These are phyloP conservation scores for Erannis defoliaria DNA, from an alignment of 2,888 invertebrate genomes.

Conservation along the genomic window DNA sequence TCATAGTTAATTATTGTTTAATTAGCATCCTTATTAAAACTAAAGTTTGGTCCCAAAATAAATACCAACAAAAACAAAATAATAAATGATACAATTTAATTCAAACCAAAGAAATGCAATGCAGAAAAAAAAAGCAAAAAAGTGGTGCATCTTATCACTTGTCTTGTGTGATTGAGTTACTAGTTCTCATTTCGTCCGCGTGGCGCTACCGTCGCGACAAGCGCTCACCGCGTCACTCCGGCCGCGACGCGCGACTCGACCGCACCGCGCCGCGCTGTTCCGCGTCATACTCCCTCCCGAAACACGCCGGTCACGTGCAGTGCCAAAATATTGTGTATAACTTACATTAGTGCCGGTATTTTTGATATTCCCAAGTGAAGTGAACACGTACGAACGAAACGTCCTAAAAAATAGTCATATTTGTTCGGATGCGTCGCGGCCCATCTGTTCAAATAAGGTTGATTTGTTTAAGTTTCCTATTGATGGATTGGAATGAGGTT, in stretches of 20 bases:
- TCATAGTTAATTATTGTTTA: too few species aligned
- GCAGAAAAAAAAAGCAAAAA: constrained; percentile 54
- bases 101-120: constrained; percentile 46
- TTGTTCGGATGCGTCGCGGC: constrained; percentile 59
- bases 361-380: constrained; percentile 60
- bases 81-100: not conserved
- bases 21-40: too few species aligned
- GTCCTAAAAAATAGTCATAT: constrained; percentile 51
- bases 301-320: constrained; percentile 66
- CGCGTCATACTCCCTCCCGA: constrained; percentile 40
- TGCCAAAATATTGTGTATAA: constrained; percentile 68
- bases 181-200: constrained; percentile 58
- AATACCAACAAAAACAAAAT: too few species aligned
- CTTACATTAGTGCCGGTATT: constrained; percentile 64
- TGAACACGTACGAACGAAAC: constrained; percentile 55
- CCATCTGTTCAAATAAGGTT: constrained; percentile 76
- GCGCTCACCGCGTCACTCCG: constrained; percentile 78
- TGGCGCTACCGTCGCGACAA: constrained; percentile 67
- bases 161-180: constrained; percentile 70
- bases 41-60: too few species aligned
- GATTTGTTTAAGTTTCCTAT: constrained; percentile 76
- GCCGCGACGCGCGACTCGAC: constrained; percentile 79
- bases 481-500: constrained; percentile 77
- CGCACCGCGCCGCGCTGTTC: constrained; percentile 67
- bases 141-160: constrained; percentile 64